Conservation (phyloP, 2,888 invertebrate genomes). For the Netelia inedita region DNA sequence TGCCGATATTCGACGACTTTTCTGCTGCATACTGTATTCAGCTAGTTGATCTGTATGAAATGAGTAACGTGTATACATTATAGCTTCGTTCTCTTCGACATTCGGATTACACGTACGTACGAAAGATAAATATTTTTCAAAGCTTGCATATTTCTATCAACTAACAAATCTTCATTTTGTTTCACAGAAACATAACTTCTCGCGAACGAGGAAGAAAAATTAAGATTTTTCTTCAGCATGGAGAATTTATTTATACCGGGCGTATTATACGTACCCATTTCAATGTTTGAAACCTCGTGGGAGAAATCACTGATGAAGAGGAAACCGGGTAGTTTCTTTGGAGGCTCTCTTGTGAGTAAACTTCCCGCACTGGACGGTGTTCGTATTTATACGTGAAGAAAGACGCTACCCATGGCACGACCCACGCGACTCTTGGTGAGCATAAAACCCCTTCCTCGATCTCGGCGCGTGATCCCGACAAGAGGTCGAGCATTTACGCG, state of each 20-base stretch:
- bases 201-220: background rate
- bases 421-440: background rate
- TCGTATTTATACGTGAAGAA: background rate
- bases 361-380: background rate
- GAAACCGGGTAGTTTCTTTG: background rate
- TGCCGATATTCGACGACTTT: constrained; percentile 76
- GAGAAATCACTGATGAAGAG: background rate
- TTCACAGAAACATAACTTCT: too few relatives aligned
- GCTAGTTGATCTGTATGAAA: constrained; percentile 32
- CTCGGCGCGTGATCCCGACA: background rate
- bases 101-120: too few relatives aligned
- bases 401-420: background rate
- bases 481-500: background rate
- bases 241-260: background rate
- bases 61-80: background rate
- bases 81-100: too few relatives aligned
- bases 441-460: background rate
- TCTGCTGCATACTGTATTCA: constrained; percentile 44
- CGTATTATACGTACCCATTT: constrained; percentile 8
- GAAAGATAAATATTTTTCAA: too few relatives aligned
- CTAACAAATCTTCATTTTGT: too few relatives aligned
- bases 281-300: background rate
- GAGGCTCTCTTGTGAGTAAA: background rate
- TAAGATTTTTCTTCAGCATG: background rate
- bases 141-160: too few relatives aligned